Conservation (phyloP, 2,113 vertebrate species). For the Mellivora capensis region DNA sequence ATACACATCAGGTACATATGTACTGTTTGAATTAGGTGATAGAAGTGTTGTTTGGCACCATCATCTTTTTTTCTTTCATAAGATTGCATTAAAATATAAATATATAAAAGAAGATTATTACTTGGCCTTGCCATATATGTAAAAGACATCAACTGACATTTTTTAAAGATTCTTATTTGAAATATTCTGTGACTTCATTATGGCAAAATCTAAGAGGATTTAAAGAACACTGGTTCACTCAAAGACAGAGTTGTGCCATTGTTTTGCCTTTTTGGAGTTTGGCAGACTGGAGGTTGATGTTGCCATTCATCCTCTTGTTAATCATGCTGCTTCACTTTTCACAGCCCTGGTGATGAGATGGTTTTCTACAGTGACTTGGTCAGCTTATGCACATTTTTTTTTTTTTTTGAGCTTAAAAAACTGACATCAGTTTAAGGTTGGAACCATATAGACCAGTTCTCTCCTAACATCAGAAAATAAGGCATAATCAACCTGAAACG, state of each 20-base stretch:
- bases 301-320: background rate
- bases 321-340: background rate
- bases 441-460: background rate
- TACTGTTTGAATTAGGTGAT: background rate
- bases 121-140: background rate
- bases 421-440: background rate
- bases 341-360: background rate
- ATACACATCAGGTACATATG: background rate
- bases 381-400: background rate
- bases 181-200: background rate
- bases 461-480: background rate
- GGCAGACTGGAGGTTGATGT: background rate
- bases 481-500: background rate
- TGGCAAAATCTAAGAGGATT: background rate
- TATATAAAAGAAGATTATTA: background rate
- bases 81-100: constrained; percentile 7
- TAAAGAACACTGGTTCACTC: background rate
- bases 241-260: background rate
- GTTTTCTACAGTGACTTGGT: background rate
- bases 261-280: background rate
- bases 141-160: constrained; percentile 20
- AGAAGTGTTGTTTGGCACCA: background rate
- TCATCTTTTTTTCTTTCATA: background rate
- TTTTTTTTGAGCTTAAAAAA: background rate
- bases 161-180: background rate